phyloP scores from a whole-genome alignment of 1,140 invertebrate genomes.

The Drosophila tristis region DNA sequence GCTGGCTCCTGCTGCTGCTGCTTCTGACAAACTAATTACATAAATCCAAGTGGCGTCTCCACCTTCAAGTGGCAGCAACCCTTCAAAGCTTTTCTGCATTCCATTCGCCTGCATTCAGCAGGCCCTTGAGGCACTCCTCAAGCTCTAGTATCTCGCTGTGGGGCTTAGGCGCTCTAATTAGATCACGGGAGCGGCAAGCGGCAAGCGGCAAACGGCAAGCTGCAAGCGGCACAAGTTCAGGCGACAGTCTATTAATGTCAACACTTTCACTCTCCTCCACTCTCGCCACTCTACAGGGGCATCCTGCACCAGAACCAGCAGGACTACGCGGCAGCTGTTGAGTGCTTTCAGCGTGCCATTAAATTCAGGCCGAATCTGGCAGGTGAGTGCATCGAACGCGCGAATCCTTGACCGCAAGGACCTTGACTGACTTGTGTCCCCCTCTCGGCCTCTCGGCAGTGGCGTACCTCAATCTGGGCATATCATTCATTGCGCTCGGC shows the following conservation, averaged over 20 bases:
- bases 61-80: slow-evolving; percentile 1
- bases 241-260: slow-evolving; percentile 61
- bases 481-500: slow-evolving; percentile 92
- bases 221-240: slow-evolving; percentile 51
- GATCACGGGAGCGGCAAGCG: slow-evolving; percentile 37
- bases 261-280: slow-evolving; percentile 57
- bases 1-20: not conserved
- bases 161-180: slow-evolving; percentile 63
- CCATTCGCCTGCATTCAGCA: slow-evolving; percentile 16
- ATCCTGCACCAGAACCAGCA: slow-evolving; percentile 96
- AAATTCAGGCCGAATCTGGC: slow-evolving; percentile 96
- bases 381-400: slow-evolving; percentile 88
- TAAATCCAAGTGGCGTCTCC: slow-evolving; percentile 32
- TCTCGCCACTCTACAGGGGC: slow-evolving; percentile 90
- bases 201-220: slow-evolving; percentile 4
- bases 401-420: not conserved
- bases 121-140: slow-evolving; percentile 36
- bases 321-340: slow-evolving; percentile 94
- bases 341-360: slow-evolving; percentile 96
- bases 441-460: slow-evolving; percentile 86
- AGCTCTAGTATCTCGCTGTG: slow-evolving; percentile 18
- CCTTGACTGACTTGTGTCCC: not conserved
- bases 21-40: slow-evolving; percentile 61
- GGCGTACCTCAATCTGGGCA: slow-evolving; percentile 97
- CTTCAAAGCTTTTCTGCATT: slow-evolving; percentile 2